Evolutionary conservation across 1,140 invertebrate species (phyloP), one percentile per base, ranked within the genome.

Genomic region (Potamilus streckersoni): DNA sequence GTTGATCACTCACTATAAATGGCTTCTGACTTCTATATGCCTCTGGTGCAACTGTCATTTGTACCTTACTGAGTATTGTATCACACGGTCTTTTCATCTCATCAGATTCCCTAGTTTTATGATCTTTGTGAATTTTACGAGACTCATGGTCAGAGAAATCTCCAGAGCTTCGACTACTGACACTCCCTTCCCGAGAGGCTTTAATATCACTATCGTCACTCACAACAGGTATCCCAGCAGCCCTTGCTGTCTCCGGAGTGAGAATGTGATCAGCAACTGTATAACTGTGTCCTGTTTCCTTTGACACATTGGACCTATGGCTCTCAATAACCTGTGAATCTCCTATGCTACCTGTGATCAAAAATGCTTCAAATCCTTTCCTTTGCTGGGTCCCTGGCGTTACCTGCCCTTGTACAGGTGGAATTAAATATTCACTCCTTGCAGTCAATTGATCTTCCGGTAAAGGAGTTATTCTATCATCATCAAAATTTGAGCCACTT

Each of bases 101-200:
- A 62, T 58, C 59, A 23, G 75, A 74, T 73, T 85, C 82, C 56
- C 75, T 76, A n/a, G 76, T 74, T 76, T 88, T 87, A 74, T 88
- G 86, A 71, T 88, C 86, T 63, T 77, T 77, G 65, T 87, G 86
- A 69, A 89, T 87, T 78, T 89, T 89, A 56, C 85, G 85, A 17
- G 87, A 87, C 74, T 89, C 88, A 62, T 87, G 87, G 71, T 89
- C 87, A 0, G 86, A 88, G 68, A 83, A 86, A 31, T 89, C 86
- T n/a, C 85, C 84, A 12, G 87, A 88, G 72, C 86, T 88, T 56
- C 83, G 77, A 69, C 80, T 84, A 69, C 84, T 85, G 57, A 86
- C 79, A 62, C 85, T 86, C 38, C 85, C 84, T 69, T 86, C 84
- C 23, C 85, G 76, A 17, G 86, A 87, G 1, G 66, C 15, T 58